Base-by-base conservation (phyloP, 2,113 vertebrate species). In the Setophaga petechia region DNA sequence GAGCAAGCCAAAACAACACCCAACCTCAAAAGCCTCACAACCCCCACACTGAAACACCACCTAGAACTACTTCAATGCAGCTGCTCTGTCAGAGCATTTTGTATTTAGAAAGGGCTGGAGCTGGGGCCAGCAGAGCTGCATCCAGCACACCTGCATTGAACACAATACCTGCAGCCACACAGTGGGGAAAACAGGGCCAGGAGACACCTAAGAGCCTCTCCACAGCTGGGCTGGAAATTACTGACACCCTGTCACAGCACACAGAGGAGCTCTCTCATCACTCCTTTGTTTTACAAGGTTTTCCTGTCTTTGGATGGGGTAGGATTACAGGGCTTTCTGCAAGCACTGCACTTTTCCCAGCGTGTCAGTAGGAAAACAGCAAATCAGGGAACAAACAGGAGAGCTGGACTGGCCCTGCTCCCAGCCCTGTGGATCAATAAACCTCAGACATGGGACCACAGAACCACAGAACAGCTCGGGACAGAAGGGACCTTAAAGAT, bases 231-330 rank as follows among this genome's bases (percentile, higher is more conserved):
- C 90, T 91, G 87, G 85, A 86, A 93, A 58, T 90, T 51, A 24
- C 55, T 47, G 78, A 96, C 94, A 88, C 81, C 71, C 73, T 31
- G 73, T 57, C 94, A 95, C 79, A 94, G 67, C 82, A 80, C 93
- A 69, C 92, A 96, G 82, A 96, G 90, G 84, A 88, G 90, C 75
- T 73, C 85, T 74, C 95, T 93, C 95, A 71, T 84, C 92, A 7
- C 76, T 81, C 90, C 35, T 86, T 72, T 86, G 87, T 85, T 96
- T 96, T 44, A 90, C 92, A 91, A 67, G 65, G 83, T 91, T 91
- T 96, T 93, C 82, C 95, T 94, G 93, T 25, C 94, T 94, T 86
- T 49, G 82, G 33, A 87, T 46, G 79, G 91, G 92, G 3, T 95
- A 84, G 90, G 68, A 74, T 95, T 97, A 90, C 95, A 57, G 0